Percentiles rank a stretch among this genome's conserved stretches.
Evolutionary conservation across 1,140 invertebrate species (phyloP).

Genomic region (Calliphora vicina): DNA sequence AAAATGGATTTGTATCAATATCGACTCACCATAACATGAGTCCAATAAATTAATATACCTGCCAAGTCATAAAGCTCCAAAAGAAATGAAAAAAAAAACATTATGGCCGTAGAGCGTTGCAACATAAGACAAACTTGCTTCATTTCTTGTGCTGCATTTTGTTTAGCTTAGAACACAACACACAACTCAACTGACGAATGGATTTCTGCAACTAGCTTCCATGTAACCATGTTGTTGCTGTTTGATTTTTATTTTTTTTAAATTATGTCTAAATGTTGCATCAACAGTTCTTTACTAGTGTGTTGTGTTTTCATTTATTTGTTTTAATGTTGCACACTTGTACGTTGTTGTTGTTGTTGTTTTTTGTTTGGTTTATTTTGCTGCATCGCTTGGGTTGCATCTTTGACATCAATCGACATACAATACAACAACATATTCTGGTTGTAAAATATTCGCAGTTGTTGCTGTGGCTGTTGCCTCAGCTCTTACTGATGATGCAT

Average conservation of each 20-base stretch:
- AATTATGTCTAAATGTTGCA: conserved; percentile 9
- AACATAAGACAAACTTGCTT: not conserved
- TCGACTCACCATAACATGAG: conserved; percentile 30
- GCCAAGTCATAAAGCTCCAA: not conserved
- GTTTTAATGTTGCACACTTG: not conserved
- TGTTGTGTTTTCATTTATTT: not conserved
- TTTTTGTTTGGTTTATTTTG: not conserved
- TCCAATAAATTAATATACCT: conserved; percentile 33
- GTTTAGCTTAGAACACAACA: no score
- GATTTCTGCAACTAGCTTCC: not conserved
- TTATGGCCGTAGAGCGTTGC: not conserved
- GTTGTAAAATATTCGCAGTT: not conserved
- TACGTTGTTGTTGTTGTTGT: not conserved
- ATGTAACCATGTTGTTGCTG: not conserved
- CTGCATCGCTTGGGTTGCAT: not conserved
- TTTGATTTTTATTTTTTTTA: not conserved
- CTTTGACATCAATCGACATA: conserved; percentile 16
- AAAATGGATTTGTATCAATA: conserved; percentile 36
- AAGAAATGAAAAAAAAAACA: not conserved
- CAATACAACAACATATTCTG: not conserved
- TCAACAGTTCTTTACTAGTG: not conserved
- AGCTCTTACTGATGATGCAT: conserved; percentile 5
- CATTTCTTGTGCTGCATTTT: not conserved
- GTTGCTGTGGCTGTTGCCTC: not conserved
- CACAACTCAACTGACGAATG: not conserved